Percentiles rank a stretch among this genome's conserved stretches.
phyloP scores from a whole-genome alignment of 2,888 invertebrate genomes.

The Leptothorax acervorum region DNA sequence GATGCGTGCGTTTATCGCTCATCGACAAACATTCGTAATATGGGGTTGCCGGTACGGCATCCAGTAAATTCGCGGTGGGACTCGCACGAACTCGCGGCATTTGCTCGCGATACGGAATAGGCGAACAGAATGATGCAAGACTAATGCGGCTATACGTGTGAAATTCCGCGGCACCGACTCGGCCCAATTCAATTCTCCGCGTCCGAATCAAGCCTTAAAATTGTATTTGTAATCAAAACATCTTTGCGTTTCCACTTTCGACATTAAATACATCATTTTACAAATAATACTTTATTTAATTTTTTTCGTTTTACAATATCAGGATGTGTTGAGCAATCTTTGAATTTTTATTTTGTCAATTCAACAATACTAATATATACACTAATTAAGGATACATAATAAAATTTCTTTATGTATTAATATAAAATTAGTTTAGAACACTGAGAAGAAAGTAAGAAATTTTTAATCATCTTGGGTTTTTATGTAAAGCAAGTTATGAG shows the following conservation, averaged over 20 bases:
- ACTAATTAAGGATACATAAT: neutral
- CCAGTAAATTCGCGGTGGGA: slow-evolving; percentile 66
- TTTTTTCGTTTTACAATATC: neutral
- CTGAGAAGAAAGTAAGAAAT: neutral
- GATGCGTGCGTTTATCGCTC: slow-evolving; percentile 78
- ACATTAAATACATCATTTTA: neutral
- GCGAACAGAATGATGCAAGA: slow-evolving; percentile 7
- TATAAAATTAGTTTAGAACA: neutral
- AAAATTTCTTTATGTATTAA: neutral
- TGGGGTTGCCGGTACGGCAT: slow-evolving; percentile 68
- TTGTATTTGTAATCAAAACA: neutral
- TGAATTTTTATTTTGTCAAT: neutral
- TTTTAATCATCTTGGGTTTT: neutral
- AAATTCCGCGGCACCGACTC: slow-evolving; percentile 37
- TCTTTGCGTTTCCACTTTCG: neutral
- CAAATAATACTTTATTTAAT: neutral
- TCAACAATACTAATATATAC: neutral
- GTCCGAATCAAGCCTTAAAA: neutral
- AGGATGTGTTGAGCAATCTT: neutral
- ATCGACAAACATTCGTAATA: slow-evolving; percentile 81
- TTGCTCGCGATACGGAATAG: slow-evolving; percentile 20
- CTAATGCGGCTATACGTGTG: slow-evolving; percentile 51
- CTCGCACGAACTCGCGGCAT: slow-evolving; percentile 63
- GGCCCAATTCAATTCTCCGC: slow-evolving; percentile 13
- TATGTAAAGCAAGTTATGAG: neutral